Evolutionary conservation across 2,113 vertebrate genomes (phyloP), one percentile per base, ranked within the genome.

Genomic region (Clarias batrachus): DNA sequence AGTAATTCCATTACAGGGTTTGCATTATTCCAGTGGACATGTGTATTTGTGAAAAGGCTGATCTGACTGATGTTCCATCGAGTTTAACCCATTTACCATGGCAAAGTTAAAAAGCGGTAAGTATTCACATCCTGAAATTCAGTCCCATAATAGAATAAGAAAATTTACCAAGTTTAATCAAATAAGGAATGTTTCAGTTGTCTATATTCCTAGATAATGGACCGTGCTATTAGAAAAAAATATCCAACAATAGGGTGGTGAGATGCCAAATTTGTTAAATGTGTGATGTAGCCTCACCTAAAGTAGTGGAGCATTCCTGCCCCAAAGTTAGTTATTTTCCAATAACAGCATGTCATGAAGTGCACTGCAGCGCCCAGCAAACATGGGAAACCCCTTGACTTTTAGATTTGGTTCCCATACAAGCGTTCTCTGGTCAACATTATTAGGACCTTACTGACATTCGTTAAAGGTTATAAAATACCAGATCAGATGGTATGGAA

Each of bases 1-100:
- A 68, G 65, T 80, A 84, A 57, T 84, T 87, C 70, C 23, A 85
- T 83, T 71, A 83, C 57, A 87, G 48, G 27, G 37, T 79, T 41
- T 57, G 13, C 48, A 57, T 52, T 68, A 79, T 33, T 62, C 11
- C 21, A 80, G 21, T n/a, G 27, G 17, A 71, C 66, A 37, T 12
- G 3, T 19, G 17, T 30, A 65, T 27, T 65, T 63, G n/a, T 8
- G 30, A 77, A 84, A 77, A n/a, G 25, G 17, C 30, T 84, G 48
- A 60, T 11, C 41, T 76, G 37, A 76, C 59, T 52, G 33, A 8
- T 2, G 2, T 78, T 3, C 19, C 10, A 37, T 62, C 56, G 13
- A 23, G 57, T 23, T 33, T 60, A 33, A 60, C 17, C 4, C 27
- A 37, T 37, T 33, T 79, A 79, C 30, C 54, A 1, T 80, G 59